phyloP scores from a whole-genome alignment of 2,888 invertebrate species.

The Sympetrum striolatum region DNA sequence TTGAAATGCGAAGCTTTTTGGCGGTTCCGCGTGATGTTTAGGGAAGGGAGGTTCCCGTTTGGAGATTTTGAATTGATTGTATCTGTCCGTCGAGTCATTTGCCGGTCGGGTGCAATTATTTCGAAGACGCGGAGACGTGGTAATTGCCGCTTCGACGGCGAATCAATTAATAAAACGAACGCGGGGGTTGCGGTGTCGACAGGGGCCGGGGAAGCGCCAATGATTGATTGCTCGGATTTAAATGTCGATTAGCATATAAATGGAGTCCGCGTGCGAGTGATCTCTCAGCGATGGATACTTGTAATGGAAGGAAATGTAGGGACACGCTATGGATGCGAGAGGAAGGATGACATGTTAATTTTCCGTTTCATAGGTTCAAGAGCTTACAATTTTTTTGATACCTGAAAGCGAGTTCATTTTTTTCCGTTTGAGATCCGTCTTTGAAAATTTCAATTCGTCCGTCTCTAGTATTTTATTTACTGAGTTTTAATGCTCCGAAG shows the following conservation, averaged over 20 bases:
- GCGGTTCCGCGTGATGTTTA: background rate
- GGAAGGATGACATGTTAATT: too few relatives aligned
- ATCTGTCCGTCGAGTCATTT: slow-evolving; percentile 6
- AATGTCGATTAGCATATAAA: background rate
- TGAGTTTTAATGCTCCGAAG: too few relatives aligned
- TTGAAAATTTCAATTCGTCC: too few relatives aligned
- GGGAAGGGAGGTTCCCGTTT: background rate
- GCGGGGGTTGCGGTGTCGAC: background rate
- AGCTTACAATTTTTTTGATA: too few relatives aligned
- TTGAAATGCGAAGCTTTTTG: background rate
- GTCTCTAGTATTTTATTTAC: too few relatives aligned
- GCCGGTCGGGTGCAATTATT: background rate
- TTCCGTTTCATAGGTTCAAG: too few relatives aligned
- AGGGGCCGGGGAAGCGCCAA: background rate
- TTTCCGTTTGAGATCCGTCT: too few relatives aligned
- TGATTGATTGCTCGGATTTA: background rate
- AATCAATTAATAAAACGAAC: background rate
- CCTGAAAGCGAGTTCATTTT: too few relatives aligned
- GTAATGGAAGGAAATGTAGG: too few relatives aligned
- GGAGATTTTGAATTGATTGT: background rate
- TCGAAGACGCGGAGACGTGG: background rate
- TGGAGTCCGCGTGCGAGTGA: background rate
- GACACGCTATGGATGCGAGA: too few relatives aligned
- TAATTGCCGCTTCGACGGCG: background rate
- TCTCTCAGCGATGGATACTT: too few relatives aligned